A percentile compares a stretch with the other conserved stretches of the same genome.
Evolutionary conservation across 2,797 vertebrate genomes (phyloP).

Genomic region (Peromyscus nudipes): DNA sequence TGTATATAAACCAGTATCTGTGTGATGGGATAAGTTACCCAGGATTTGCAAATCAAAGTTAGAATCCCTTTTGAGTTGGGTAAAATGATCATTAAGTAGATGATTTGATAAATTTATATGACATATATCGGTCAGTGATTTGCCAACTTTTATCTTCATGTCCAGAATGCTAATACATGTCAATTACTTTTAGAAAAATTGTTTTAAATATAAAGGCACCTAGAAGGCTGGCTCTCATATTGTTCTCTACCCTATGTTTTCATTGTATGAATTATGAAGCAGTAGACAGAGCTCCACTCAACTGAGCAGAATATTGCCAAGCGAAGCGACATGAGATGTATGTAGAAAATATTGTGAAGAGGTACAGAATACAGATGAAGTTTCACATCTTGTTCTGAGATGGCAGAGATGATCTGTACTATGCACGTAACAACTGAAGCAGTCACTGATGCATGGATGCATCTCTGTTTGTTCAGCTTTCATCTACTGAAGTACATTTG

Average conservation of each 20-base stretch:
- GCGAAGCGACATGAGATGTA: slow-evolving; percentile 1
- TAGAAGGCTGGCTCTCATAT: neutral
- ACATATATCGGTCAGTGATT: neutral
- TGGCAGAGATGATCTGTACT: neutral
- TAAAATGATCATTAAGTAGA: neutral
- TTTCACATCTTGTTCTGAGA: neutral
- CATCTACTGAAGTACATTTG: neutral
- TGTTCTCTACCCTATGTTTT: neutral
- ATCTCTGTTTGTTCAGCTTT: slow-evolving; percentile 7
- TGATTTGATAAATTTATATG: neutral
- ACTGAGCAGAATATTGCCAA: slow-evolving; percentile 58
- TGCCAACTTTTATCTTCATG: neutral
- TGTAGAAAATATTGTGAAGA: slow-evolving; percentile 61
- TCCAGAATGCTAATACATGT: neutral
- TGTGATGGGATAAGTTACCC: neutral
- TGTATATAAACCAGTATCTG: neutral
- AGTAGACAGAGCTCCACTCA: slow-evolving; percentile 58
- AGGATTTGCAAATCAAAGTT: neutral
- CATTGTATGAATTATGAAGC: slow-evolving; percentile 69
- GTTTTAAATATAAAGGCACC: neutral
- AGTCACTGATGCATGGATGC: slow-evolving; percentile 48
- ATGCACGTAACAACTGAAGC: neutral
- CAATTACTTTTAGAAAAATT: neutral
- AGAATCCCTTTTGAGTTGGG: neutral
- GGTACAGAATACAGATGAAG: slow-evolving; percentile 51